These are phyloP conservation scores for Myotis yumanensis DNA, from an alignment of 2,113 vertebrate species.

Conservation along the genomic window DNA sequence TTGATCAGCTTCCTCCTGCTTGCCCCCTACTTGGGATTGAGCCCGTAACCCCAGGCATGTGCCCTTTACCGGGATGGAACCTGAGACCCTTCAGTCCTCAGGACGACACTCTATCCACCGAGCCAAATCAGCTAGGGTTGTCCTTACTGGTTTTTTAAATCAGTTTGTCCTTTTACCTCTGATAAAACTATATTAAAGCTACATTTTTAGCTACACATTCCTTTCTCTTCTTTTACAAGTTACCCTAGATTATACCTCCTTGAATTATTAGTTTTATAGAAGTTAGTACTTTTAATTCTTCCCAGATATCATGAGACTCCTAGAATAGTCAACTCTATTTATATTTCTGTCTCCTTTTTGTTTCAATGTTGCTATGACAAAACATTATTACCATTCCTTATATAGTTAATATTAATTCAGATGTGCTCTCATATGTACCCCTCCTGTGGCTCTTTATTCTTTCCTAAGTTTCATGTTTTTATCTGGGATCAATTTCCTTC, in stretches of 20 bases:
- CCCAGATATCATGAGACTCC: neutral
- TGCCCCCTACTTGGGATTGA: too few species aligned
- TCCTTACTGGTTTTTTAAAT: neutral
- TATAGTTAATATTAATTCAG: neutral
- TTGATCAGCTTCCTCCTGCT: too few species aligned
- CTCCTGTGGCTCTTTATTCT: neutral
- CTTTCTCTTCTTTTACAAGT: neutral
- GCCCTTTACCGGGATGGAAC: too few species aligned
- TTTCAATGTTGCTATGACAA: neutral
- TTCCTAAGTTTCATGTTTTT: neutral
- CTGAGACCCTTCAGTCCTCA: too few species aligned
- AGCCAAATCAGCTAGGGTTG: neutral
- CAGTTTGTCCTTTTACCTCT: neutral
- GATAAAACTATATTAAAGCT: constrained; percentile 24
- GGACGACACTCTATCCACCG: too few species aligned
- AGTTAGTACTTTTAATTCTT: neutral
- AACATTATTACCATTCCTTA: neutral
- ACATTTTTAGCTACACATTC: neutral
- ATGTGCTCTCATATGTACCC: neutral
- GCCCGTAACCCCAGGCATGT: too few species aligned
- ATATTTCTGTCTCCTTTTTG: neutral
- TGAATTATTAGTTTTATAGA: neutral
- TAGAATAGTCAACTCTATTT: neutral
- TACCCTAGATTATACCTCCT: neutral
- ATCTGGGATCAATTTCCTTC: neutral